These are phyloP conservation scores for Hipposideros larvatus DNA, from an alignment of 2,797 vertebrate species.

Conservation along the genomic window DNA sequence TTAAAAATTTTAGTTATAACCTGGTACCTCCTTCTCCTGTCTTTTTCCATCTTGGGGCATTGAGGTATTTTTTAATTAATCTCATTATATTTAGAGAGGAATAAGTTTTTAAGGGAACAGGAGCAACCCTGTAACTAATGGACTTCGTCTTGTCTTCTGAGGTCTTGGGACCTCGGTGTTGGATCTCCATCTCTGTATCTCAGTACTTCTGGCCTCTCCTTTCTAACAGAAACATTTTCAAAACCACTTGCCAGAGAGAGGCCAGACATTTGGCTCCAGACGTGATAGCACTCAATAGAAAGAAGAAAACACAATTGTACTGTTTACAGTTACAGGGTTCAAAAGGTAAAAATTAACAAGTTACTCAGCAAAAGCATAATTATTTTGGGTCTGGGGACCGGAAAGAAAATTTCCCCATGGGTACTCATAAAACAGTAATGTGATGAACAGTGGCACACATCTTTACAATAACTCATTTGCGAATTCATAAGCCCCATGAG, in stretches of 20 bases:
- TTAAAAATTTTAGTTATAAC: constrained; percentile 59
- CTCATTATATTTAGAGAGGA: not conserved
- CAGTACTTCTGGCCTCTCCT: not conserved
- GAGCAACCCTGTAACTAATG: constrained; percentile 29
- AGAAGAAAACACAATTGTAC: not conserved
- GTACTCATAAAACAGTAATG: not conserved
- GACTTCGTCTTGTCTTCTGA: constrained; percentile 11
- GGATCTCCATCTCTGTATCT: not conserved
- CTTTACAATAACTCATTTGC: not conserved
- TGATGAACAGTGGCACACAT: not conserved
- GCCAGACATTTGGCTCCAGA: constrained; percentile 7
- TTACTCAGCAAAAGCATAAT: constrained; percentile 38
- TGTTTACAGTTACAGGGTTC: constrained; percentile 11
- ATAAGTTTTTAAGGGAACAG: not conserved
- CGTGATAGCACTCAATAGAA: not conserved
- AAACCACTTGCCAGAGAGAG: not conserved
- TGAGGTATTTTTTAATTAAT: constrained; percentile 49
- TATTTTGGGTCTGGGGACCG: not conserved
- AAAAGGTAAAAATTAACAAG: constrained; percentile 24
- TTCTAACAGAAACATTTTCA: constrained; percentile 59
- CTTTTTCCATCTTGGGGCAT: not conserved
- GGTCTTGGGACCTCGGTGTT: constrained; percentile 9
- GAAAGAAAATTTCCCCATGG: constrained; percentile 4
- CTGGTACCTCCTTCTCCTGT: not conserved
- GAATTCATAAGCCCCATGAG: not conserved